Evolutionary conservation across 1,140 invertebrate genomes (phyloP).

Genomic region (Drosophila truncata): DNA sequence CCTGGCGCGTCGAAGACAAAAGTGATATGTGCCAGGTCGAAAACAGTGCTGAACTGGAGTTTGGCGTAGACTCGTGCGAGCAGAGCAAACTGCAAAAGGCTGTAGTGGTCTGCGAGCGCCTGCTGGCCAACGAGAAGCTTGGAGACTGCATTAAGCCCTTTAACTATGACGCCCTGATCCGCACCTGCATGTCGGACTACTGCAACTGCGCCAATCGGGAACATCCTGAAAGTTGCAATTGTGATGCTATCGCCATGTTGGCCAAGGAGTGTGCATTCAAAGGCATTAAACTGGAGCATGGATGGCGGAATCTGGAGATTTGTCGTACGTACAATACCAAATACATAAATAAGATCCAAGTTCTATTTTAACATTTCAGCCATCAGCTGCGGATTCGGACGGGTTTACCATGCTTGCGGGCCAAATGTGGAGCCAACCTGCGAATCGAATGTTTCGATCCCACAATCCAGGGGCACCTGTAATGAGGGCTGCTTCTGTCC

Average conservation of each 20-base stretch:
- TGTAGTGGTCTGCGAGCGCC: constrained; percentile 87
- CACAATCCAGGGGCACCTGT: constrained; percentile 86
- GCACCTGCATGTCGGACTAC: constrained; percentile 92
- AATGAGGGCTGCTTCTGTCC: constrained; percentile 96
- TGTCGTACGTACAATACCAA: constrained; percentile 90
- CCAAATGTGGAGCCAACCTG: constrained; percentile 87
- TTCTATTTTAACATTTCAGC: constrained; percentile 78
- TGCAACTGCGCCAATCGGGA: constrained; percentile 88
- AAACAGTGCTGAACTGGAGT: constrained; percentile 71
- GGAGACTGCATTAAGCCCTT: constrained; percentile 87
- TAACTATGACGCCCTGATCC: constrained; percentile 86
- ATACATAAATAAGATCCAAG: not conserved
- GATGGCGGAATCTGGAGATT: constrained; percentile 90
- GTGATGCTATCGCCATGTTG: constrained; percentile 91
- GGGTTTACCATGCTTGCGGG: constrained; percentile 90
- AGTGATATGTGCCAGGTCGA: constrained; percentile 75
- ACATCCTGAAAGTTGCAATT: constrained; percentile 89
- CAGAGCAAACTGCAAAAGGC: constrained; percentile 86
- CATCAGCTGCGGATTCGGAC: constrained; percentile 89
- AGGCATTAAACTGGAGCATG: constrained; percentile 87
- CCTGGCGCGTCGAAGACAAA: constrained; percentile 87
- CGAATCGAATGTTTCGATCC: constrained; percentile 72
- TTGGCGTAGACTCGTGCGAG: constrained; percentile 69
- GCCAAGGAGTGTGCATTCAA: constrained; percentile 90
- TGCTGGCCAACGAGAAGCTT: constrained; percentile 89